phyloP scores from a whole-genome alignment of 2,113 vertebrate genomes.

The Barnardius zonarius region DNA sequence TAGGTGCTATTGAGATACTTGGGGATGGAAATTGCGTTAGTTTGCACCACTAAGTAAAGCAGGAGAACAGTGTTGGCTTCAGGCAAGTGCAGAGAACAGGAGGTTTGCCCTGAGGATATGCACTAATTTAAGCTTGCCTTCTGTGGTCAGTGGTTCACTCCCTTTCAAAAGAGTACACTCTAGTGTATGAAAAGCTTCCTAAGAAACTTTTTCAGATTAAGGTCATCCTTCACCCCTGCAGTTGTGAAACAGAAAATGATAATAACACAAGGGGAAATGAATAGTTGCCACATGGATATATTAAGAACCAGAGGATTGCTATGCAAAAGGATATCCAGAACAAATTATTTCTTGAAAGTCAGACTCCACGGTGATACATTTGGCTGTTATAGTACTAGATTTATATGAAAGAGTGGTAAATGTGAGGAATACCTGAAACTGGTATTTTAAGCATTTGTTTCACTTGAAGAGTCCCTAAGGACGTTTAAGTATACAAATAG shows the following conservation, averaged over 20 bases:
- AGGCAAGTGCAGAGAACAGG: constrained; percentile 42
- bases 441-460: background rate
- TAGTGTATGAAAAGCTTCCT: constrained; percentile 23
- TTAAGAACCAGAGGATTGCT: background rate
- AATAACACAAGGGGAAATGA: background rate
- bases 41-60: constrained; percentile 34
- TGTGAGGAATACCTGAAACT: background rate
- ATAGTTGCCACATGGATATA: background rate
- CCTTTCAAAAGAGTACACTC: constrained; percentile 36
- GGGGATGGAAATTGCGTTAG: constrained; percentile 25
- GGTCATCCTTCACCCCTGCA: background rate
- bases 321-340: background rate
- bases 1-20: background rate
- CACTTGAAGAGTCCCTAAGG: background rate
- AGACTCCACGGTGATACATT: background rate
- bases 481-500: background rate
- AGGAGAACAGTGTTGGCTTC: constrained; percentile 28
- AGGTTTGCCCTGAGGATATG: constrained; percentile 50
- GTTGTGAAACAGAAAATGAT: background rate
- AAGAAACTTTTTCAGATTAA: constrained; percentile 51
- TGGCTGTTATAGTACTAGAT: background rate
- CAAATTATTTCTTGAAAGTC: background rate
- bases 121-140: constrained; percentile 64
- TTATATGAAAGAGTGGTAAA: background rate
- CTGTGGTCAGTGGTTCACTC: constrained; percentile 51